These are phyloP conservation scores for Himalopsyche anomala DNA, from an alignment of 2,888 invertebrate species.

Conservation along the genomic window DNA sequence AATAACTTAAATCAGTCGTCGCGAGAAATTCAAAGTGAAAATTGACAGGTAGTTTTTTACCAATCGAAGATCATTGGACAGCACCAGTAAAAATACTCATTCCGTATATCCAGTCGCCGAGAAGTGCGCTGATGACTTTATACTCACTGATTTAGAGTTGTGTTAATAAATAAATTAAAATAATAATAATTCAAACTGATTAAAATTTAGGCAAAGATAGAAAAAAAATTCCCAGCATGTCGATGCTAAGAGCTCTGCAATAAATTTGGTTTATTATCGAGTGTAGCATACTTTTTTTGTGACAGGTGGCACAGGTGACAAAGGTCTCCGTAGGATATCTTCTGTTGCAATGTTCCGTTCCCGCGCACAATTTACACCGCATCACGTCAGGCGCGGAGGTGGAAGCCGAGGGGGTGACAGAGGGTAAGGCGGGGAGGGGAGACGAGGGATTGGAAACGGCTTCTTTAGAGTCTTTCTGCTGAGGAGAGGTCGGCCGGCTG, in stretches of 20 bases:
- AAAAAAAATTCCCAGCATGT: neutral
- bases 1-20: too few relatives aligned
- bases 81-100: too few relatives aligned
- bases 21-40: too few relatives aligned
- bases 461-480: neutral
- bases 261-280: too few relatives aligned
- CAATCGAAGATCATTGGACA: too few relatives aligned
- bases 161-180: too few relatives aligned
- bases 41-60: too few relatives aligned
- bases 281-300: slow-evolving; percentile 75
- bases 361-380: slow-evolving; percentile 78
- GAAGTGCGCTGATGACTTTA: too few relatives aligned
- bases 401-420: slow-evolving; percentile 65
- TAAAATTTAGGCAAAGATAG: neutral
- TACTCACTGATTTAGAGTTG: too few relatives aligned
- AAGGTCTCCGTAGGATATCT: slow-evolving; percentile 79
- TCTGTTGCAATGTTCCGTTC: slow-evolving; percentile 78
- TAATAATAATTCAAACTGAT: too few relatives aligned
- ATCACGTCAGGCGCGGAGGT: slow-evolving; percentile 67
- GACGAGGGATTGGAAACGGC: slow-evolving; percentile 42
- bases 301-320: slow-evolving; percentile 78
- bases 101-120: too few relatives aligned
- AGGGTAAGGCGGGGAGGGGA: slow-evolving; percentile 45
- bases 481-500: slow-evolving; percentile 52
- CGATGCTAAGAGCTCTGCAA: neutral